A percentile compares a stretch with the other conserved stretches of the same genome.
Evolutionary conservation across 2,113 vertebrate genomes (phyloP).

Genomic region (Asarcornis scutulata): DNA sequence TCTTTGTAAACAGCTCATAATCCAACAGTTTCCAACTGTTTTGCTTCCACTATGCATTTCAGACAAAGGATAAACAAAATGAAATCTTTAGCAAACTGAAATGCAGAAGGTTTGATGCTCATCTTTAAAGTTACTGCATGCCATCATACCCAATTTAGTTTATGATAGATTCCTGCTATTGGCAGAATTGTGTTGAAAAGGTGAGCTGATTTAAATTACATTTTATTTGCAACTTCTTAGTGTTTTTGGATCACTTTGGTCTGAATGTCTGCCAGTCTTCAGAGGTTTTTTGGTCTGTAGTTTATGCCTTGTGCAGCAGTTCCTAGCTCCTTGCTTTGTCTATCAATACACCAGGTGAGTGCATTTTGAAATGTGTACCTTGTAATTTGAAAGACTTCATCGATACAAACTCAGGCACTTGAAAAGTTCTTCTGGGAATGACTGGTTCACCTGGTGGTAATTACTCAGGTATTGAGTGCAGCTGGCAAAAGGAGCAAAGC

Average conservation of each 20-base stretch:
- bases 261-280: not conserved
- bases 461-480: not conserved
- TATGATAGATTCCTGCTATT: not conserved
- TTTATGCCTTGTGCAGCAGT: not conserved
- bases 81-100: not conserved
- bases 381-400: not conserved
- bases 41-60: not conserved
- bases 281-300: not conserved
- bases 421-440: not conserved
- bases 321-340: not conserved
- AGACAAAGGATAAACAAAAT: not conserved
- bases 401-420: not conserved
- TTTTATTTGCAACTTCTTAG: not conserved
- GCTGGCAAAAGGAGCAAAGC: not conserved
- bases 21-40: not conserved
- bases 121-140: not conserved
- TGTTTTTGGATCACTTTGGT: not conserved
- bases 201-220: not conserved
- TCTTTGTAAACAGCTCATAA: not conserved
- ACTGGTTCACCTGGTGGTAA: not conserved
- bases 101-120: not conserved
- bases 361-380: not conserved
- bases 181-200: not conserved
- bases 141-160: not conserved
- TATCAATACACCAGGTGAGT: not conserved